These are phyloP conservation scores for Prionace glauca DNA, from an alignment of 2,797 vertebrate species.

Conservation along the genomic window DNA sequence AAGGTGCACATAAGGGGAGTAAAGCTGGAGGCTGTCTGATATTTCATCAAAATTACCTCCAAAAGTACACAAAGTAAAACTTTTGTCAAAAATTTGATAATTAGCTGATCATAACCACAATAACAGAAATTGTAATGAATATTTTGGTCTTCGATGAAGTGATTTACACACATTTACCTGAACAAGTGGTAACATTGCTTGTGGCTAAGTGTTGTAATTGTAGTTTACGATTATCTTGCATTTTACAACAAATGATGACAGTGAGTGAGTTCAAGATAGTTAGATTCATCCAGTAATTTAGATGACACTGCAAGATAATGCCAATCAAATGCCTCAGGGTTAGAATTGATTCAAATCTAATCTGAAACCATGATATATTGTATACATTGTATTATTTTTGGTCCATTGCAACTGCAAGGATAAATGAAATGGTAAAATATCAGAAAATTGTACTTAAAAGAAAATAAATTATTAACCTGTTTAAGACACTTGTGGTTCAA, in stretches of 20 bases:
- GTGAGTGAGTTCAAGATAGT: not conserved
- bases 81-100: not conserved
- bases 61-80: not conserved
- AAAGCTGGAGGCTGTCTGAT: too few species aligned
- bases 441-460: not conserved
- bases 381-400: not conserved
- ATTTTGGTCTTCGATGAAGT: not conserved
- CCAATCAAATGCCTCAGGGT: not conserved
- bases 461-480: not conserved
- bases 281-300: not conserved
- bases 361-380: not conserved
- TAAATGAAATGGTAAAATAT: not conserved
- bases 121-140: not conserved
- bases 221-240: not conserved
- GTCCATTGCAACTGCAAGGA: not conserved
- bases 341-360: not conserved
- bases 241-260: not conserved
- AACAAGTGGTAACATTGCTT: not conserved
- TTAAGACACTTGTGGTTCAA: not conserved
- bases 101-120: not conserved
- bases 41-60: not conserved
- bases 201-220: not conserved
- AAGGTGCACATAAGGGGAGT: not conserved
- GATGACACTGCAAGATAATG: not conserved
- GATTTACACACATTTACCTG: not conserved